Evolutionary conservation across 2,113 vertebrate genomes (phyloP).

Genomic region (Pelmatolapia mariae): DNA sequence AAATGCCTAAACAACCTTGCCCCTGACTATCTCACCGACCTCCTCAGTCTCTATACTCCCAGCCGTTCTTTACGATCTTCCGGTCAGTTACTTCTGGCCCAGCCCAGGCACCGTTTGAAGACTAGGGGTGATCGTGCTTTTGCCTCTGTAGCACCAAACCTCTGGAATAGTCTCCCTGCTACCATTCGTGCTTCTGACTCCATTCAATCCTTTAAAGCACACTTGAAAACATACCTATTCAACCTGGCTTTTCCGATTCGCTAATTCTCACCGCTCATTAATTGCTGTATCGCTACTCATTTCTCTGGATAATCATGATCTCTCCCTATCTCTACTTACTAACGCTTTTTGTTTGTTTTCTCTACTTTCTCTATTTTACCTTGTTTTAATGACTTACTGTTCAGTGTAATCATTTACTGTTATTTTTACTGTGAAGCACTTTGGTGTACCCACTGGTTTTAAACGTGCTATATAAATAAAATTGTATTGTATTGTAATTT

Average conservation of each 20-base stretch:
- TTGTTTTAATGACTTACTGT: neutral
- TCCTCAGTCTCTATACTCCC: no score
- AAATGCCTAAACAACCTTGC: neutral
- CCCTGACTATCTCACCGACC: neutral
- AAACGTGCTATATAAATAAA: neutral
- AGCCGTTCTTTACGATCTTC: neutral
- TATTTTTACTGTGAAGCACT: neutral
- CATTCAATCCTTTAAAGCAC: neutral
- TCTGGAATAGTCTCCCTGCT: neutral
- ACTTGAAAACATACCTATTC: neutral
- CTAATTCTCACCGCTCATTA: neutral
- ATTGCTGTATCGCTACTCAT: no score
- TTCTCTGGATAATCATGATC: no score
- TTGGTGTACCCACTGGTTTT: neutral
- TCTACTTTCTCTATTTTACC: neutral
- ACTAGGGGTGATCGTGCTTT: neutral
- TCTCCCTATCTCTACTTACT: neutral
- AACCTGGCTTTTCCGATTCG: neutral
- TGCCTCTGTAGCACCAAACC: neutral
- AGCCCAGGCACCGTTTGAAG: neutral
- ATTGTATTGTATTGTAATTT: neutral
- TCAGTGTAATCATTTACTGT: neutral
- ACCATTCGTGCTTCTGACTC: neutral
- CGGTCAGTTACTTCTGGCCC: neutral
- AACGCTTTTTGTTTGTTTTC: neutral